phyloP scores from a whole-genome alignment of 2,113 vertebrate genomes.

The Halcyon malimbica region DNA sequence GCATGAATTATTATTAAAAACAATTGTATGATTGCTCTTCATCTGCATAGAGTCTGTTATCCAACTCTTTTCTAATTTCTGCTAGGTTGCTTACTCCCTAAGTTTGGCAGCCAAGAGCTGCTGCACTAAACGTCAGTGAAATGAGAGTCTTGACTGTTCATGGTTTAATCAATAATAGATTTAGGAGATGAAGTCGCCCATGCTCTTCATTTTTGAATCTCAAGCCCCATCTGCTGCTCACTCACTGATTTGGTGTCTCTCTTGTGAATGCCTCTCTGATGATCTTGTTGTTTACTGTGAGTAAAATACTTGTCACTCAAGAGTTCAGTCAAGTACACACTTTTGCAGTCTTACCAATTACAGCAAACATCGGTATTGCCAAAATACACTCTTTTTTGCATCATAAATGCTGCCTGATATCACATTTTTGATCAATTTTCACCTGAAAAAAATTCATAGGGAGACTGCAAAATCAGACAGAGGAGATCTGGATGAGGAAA shows the following conservation, averaged over 20 bases:
- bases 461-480: not conserved
- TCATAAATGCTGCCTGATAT: constrained; percentile 4
- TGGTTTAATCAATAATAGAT: constrained; percentile 76
- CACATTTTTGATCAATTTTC: not conserved
- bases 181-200: constrained; percentile 50
- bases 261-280: constrained; percentile 48
- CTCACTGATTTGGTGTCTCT: constrained; percentile 62
- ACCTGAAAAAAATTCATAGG: not conserved
- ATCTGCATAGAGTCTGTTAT: constrained; percentile 37
- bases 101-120: constrained; percentile 58
- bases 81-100: constrained; percentile 38
- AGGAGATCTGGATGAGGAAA: not conserved
- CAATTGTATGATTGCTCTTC: not conserved
- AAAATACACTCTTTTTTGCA: constrained; percentile 37
- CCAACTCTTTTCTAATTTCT: constrained; percentile 52
- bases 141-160: constrained; percentile 53
- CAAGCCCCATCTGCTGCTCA: constrained; percentile 79
- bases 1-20: constrained; percentile 43
- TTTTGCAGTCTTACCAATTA: constrained; percentile 33
- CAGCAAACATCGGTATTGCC: constrained; percentile 8
- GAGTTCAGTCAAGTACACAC: constrained; percentile 61
- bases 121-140: constrained; percentile 68
- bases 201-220: constrained; percentile 71
- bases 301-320: constrained; percentile 43
- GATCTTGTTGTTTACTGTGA: constrained; percentile 50